Evolutionary conservation across 2,113 vertebrate genomes (phyloP).

Genomic region (Proterorhinus semilunaris): DNA sequence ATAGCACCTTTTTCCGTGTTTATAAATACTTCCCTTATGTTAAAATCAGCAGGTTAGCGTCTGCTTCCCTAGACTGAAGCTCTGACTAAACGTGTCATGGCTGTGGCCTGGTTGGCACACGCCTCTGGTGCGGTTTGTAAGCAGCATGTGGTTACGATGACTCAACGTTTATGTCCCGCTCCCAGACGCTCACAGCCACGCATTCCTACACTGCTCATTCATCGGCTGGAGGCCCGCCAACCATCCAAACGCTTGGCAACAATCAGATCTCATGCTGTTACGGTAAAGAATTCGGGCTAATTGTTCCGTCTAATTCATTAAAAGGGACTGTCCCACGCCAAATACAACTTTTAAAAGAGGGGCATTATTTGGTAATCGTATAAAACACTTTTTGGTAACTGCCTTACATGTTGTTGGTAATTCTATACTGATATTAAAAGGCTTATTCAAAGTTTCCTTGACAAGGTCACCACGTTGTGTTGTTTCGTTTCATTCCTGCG

Average conservation of each 20-base stretch:
- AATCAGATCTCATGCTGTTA: background rate
- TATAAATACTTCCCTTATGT: background rate
- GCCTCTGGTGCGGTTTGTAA: slow-evolving; percentile 12
- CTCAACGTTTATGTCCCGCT: slow-evolving; percentile 27
- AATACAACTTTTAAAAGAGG: too few relatives aligned
- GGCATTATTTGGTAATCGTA: too few relatives aligned
- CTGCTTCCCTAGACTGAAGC: background rate
- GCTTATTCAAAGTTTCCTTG: too few relatives aligned
- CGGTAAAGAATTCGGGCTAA: background rate
- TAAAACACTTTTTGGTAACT: too few relatives aligned
- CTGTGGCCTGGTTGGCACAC: background rate
- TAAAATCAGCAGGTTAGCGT: background rate
- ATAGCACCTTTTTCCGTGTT: too few relatives aligned
- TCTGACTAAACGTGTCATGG: background rate
- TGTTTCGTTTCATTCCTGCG: too few relatives aligned
- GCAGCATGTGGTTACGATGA: slow-evolving; percentile 42
- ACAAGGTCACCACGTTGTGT: too few relatives aligned
- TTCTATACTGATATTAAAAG: too few relatives aligned
- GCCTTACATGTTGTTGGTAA: too few relatives aligned
- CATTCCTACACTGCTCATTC: slow-evolving; percentile 12
- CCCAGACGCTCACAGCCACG: background rate
- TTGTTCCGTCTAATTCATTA: background rate
- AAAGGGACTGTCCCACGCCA: background rate
- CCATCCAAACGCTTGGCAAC: background rate
- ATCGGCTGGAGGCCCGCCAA: slow-evolving; percentile 5